These are phyloP conservation scores for Dicrostonyx torquatus DNA, from an alignment of 2,797 vertebrate species.

Conservation along the genomic window DNA sequence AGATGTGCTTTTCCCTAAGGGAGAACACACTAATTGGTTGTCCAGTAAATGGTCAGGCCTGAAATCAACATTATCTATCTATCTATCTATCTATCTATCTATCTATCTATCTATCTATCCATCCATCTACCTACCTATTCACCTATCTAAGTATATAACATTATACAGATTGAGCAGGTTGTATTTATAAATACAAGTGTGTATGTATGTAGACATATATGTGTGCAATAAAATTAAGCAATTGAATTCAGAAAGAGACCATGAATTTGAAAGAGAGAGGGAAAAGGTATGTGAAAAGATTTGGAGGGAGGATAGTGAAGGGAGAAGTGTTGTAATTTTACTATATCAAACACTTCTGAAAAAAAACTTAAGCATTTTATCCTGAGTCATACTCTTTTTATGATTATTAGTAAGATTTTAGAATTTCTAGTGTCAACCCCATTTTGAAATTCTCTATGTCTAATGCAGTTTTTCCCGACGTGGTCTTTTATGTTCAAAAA, in stretches of 20 bases:
- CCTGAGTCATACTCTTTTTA: background rate
- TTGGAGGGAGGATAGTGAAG: too few species aligned
- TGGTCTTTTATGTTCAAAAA: background rate
- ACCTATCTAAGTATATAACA: background rate
- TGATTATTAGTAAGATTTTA: background rate
- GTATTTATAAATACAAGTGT: background rate
- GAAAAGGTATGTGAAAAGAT: background rate
- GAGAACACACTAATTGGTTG: background rate
- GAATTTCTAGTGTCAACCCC: background rate
- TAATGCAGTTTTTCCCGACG: background rate
- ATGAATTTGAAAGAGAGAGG: background rate
- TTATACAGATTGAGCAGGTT: background rate
- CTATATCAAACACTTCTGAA: background rate
- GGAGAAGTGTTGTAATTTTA: background rate
- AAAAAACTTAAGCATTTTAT: background rate
- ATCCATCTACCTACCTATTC: too few species aligned
- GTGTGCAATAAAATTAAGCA: background rate
- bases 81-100: background rate
- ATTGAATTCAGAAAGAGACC: background rate
- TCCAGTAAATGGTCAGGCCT: background rate
- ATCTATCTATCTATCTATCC: too few species aligned
- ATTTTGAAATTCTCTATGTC: background rate
- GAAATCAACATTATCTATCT: background rate
- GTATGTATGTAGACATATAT: background rate
- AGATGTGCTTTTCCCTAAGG: too few species aligned